Percentiles rank a stretch among this genome's conserved stretches.
Evolutionary conservation across 2,113 vertebrate genomes (phyloP).

Genomic region (Sciurus niger): DNA sequence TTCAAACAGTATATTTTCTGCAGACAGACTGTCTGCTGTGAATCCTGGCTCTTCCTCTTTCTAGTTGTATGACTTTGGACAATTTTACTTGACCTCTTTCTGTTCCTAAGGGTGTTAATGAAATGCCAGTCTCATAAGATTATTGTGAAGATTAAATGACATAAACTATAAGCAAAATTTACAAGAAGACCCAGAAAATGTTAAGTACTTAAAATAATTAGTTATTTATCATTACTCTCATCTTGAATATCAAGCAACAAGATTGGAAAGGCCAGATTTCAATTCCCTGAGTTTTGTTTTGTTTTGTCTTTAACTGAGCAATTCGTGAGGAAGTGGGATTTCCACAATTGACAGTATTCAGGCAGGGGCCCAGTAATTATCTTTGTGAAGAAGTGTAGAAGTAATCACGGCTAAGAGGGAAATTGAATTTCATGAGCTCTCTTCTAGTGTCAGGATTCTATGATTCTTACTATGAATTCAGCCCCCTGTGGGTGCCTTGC

Average conservation of each 20-base stretch:
- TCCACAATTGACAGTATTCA: slow-evolving; percentile 20
- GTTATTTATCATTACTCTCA: slow-evolving; percentile 47
- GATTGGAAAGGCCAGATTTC: background rate
- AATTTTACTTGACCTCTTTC: slow-evolving; percentile 16
- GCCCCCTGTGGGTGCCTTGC: background rate
- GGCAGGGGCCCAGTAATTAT: slow-evolving; percentile 5
- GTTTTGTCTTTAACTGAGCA: background rate
- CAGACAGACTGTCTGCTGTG: background rate
- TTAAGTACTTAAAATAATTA: slow-evolving; percentile 27
- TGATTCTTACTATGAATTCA: slow-evolving; percentile 18
- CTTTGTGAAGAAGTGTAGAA: background rate
- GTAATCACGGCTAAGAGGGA: slow-evolving; percentile 44
- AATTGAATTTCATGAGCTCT: slow-evolving; percentile 63
- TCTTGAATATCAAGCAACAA: slow-evolving; percentile 14
- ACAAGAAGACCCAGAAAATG: background rate
- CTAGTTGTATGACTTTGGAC: background rate
- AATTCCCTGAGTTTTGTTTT: background rate
- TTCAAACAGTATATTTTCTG: background rate
- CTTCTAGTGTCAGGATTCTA: slow-evolving; percentile 30
- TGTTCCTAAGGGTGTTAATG: background rate
- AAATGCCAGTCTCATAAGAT: background rate
- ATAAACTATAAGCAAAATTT: slow-evolving; percentile 30
- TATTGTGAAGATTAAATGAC: slow-evolving; percentile 30
- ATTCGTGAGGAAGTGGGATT: slow-evolving; percentile 32
- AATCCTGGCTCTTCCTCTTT: background rate